Evolutionary conservation across 2,888 invertebrate genomes (phyloP).

Genomic region (Lumbricus terrestris): DNA sequence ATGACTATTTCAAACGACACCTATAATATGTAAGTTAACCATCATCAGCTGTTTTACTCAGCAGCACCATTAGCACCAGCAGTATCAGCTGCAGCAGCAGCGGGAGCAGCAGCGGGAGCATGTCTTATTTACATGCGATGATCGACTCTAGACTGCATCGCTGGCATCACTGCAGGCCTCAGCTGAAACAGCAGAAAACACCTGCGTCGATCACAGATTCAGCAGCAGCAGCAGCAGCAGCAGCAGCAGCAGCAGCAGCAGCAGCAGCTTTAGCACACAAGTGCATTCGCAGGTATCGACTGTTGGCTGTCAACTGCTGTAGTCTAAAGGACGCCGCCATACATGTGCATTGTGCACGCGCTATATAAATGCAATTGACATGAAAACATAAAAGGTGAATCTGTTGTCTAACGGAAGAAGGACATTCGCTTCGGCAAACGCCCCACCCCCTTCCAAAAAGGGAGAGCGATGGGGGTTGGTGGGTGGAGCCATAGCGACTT

Average conservation of each 20-base stretch:
- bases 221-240: no score
- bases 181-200: not conserved
- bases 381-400: not conserved
- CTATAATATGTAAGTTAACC: not conserved
- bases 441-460: no score
- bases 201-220: not conserved
- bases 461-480: not conserved
- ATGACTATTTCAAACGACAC: not conserved
- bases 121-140: constrained; percentile 3
- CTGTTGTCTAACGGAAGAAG: not conserved
- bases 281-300: not conserved
- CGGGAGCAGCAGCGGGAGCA: not conserved
- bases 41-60: not conserved
- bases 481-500: no score
- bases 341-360: not conserved
- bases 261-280: no score
- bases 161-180: not conserved
- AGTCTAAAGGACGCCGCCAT: no score
- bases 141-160: not conserved
- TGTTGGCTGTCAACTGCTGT: not conserved
- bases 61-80: not conserved
- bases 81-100: not conserved
- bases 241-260: no score
- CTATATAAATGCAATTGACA: not conserved
- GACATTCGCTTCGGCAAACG: not conserved